Base-by-base conservation (phyloP, 2,797 vertebrate genomes). In the Pterois miles region DNA sequence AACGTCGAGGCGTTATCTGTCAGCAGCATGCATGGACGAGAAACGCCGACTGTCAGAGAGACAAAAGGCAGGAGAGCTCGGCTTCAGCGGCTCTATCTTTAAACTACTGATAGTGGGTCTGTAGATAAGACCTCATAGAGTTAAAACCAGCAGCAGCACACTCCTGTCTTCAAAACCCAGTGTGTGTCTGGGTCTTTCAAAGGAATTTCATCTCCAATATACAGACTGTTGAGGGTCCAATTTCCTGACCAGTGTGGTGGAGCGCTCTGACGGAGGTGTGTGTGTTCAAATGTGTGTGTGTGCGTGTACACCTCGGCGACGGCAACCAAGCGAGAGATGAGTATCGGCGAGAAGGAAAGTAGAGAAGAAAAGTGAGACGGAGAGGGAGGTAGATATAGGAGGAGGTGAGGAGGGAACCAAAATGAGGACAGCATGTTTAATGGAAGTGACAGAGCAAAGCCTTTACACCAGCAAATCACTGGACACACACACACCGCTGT, bases 191-290 rank as follows among this genome's bases (percentile, higher is more conserved):
- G 27, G 23, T 80, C 56, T 66, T 81, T 85, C 69, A 86, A 20
- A 86, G 68, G 82, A 92, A 90, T 89, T 85, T 85, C 70, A 87
- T 86, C 81, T 90, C 76, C 89, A 91, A 81, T 80, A 84, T 70
- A 82, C 33, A 83, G 71, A 76, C 80, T 83, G 86, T 84, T 89
- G 80, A 91, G 82, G 81, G 86, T 87, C 84, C 89, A 91, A 90
- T 91, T 89, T 91, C 89, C 81, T 87, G 84, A 79, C 70, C 79
- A 74, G 85, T 71, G 64, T 71, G 71, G 74, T 64, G 25, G 43
- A 79, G 63, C 69, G 20, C 53, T 59, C 34, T 57, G 63, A 75
- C 53, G 65, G 82, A 72, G 29, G 57, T 64, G 76, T 43, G 31
- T 52, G 48, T 43, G 50, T 29, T n/a, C n/a, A n/a, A n/a, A 65